phyloP scores from a whole-genome alignment of 53 echinoderm and acorn worm genomes.

The Crossaster papposus region DNA sequence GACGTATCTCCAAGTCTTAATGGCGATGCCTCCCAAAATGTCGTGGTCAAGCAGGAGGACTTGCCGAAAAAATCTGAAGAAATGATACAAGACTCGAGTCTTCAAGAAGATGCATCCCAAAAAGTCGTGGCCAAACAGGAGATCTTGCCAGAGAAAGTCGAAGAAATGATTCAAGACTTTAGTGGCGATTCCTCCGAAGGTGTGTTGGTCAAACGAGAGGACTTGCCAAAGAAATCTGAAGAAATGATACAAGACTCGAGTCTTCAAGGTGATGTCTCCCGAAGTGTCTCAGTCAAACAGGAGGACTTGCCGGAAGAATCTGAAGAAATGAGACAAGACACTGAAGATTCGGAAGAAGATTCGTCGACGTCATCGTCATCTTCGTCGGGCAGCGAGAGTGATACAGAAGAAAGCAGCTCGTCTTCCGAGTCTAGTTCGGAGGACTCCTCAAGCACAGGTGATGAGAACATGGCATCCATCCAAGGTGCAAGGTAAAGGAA shows the following conservation, averaged over 20 bases:
- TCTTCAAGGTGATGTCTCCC: neutral
- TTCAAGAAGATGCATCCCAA: neutral
- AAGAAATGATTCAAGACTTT: too few relatives aligned
- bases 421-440: constrained; percentile 32
- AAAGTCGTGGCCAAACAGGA: too few relatives aligned
- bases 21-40: neutral
- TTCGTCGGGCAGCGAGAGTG: constrained; percentile 29
- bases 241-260: neutral
- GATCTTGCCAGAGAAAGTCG: too few relatives aligned
- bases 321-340: neutral
- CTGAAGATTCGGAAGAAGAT: neutral
- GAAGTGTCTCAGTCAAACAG: neutral
- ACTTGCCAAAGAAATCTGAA: neutral
- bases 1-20: neutral
- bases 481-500: neutral
- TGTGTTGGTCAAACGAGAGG: neutral
- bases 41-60: neutral
- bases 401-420: constrained; percentile 16
- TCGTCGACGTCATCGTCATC: constrained; percentile 6
- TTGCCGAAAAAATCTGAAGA: neutral
- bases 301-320: neutral
- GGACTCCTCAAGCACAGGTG: constrained; percentile 42
- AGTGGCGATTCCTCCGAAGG: neutral
- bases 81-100: neutral
- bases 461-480: neutral